Conservation (phyloP, 2,888 invertebrate species). For the Uropetala carovei region DNA sequence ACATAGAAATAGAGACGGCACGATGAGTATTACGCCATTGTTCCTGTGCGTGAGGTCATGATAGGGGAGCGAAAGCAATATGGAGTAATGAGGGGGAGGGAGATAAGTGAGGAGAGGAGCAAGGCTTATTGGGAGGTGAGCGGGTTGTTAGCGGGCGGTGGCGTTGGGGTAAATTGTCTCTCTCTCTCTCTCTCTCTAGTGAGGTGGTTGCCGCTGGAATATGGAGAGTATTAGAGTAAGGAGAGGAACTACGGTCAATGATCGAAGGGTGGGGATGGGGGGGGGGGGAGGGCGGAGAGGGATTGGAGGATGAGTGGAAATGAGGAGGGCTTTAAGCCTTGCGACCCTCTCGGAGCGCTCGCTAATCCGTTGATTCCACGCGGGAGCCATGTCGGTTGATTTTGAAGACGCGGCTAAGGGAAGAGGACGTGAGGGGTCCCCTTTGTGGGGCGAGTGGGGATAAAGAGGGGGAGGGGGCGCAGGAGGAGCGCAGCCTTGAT, state of each 20-base stretch:
- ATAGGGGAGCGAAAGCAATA: not conserved
- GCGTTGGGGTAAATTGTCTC: not conserved
- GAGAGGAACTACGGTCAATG: conserved; percentile 21
- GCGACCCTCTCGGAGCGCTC: conserved; percentile 20
- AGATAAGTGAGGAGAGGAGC: not conserved
- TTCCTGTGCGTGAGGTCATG: not conserved
- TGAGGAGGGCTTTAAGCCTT: conserved; percentile 40
- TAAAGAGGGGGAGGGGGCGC: not conserved
- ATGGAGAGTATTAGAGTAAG: not conserved
- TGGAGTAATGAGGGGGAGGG: not conserved
- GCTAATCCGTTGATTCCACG: conserved; percentile 58
- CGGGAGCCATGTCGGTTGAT: conserved; percentile 41
- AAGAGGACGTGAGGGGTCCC: not conserved
- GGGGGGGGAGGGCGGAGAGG: not conserved
- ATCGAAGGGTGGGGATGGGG: not conserved
- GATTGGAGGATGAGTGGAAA: not conserved
- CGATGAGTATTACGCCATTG: not conserved
- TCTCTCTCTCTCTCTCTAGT: not conserved
- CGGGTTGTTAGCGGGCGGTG: not conserved
- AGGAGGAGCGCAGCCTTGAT: conserved; percentile 29
- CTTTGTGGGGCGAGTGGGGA: not conserved
- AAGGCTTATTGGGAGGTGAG: too few relatives aligned
- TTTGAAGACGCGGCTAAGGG: conserved; percentile 35
- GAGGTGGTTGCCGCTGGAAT: not conserved
- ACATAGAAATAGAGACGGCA: not conserved